Percentiles rank a stretch among this genome's conserved stretches.
These are phyloP conservation scores for Caenorhabditis sp. DNA, from an alignment of 2,888 invertebrate species.

Conservation along the genomic window DNA sequence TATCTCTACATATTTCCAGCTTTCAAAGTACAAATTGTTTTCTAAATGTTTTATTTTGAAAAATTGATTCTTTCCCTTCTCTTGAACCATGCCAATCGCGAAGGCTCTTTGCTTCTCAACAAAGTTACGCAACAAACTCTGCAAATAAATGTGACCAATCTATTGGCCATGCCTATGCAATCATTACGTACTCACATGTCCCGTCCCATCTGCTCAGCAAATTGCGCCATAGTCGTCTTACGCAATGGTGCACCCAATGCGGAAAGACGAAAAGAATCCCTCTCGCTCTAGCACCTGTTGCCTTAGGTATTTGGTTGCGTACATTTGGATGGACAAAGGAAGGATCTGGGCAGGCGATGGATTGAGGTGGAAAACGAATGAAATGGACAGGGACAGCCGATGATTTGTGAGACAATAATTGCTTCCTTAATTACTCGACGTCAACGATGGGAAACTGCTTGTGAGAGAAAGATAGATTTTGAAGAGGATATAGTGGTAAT, in stretches of 20 bases:
- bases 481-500: too few relatives aligned
- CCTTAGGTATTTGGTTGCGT: background rate
- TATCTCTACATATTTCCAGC: too few relatives aligned
- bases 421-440: background rate
- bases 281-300: background rate
- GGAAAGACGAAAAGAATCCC: background rate
- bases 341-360: background rate
- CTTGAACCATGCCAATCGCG: too few relatives aligned
- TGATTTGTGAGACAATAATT: slow-evolving; percentile 9
- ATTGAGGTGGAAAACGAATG: background rate
- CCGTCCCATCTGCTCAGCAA: background rate
- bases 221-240: background rate
- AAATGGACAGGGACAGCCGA: background rate
- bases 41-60: too few relatives aligned
- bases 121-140: background rate
- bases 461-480: background rate
- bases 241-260: background rate
- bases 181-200: background rate
- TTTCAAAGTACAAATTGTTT: too few relatives aligned
- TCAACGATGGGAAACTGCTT: background rate
- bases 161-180: background rate
- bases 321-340: too few relatives aligned
- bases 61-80: too few relatives aligned
- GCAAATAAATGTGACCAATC: background rate
- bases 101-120: background rate